A percentile compares a stretch with the other conserved stretches of the same genome.
Conservation (phyloP, 1,140 invertebrate genomes). For the Lucilia sericata region DNA sequence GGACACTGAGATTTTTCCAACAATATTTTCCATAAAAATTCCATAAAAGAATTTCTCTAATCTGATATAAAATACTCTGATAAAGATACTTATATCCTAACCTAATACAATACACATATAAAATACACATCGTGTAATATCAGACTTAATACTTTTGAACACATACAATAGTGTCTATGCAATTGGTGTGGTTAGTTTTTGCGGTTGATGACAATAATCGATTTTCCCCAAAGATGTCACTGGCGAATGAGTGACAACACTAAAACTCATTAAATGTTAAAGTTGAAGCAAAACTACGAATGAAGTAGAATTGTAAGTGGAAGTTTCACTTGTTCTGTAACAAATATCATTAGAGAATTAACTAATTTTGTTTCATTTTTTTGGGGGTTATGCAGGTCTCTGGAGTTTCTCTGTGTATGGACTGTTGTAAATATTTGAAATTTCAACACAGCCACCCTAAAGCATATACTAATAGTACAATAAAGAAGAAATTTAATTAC, state of each 20-base stretch:
- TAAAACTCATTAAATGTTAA: slow-evolving; percentile 13
- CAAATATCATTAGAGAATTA: not conserved
- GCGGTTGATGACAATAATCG: not conserved
- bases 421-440: not conserved
- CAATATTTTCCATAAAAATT: no score
- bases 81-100: no score
- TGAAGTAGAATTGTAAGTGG: not conserved
- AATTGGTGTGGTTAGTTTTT: not conserved
- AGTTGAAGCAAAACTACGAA: not conserved
- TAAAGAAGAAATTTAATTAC: not conserved
- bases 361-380: not conserved
- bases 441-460: not conserved
- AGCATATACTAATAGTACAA: not conserved
- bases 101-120: no score
- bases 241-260: not conserved
- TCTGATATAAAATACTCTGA: no score
- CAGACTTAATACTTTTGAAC: no score
- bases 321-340: not conserved
- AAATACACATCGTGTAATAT: no score
- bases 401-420: not conserved
- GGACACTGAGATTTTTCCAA: no score
- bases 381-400: no score
- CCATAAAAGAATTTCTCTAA: no score
- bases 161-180: no score
- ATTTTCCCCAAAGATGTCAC: slow-evolving; percentile 19